Conservation (phyloP, 35 echinoderm and acorn worm species). For the Lytechinus variegatus region DNA sequence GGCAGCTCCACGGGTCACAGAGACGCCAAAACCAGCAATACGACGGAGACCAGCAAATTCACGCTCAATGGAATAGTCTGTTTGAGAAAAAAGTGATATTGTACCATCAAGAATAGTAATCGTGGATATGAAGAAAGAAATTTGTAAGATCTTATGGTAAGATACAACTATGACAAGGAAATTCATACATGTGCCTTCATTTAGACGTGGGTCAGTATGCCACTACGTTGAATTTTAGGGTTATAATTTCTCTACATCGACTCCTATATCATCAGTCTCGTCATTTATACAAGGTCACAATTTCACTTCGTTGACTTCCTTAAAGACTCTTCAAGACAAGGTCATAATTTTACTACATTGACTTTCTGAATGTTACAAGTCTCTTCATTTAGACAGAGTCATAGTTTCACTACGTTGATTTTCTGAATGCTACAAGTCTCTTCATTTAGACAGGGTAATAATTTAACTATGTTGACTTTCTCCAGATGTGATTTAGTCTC, state of each 20-base stretch:
- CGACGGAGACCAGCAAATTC: constrained; percentile 90
- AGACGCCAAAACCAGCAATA: constrained; percentile 96
- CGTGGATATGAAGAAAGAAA: background rate
- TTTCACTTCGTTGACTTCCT: too few relatives aligned
- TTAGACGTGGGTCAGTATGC: too few relatives aligned
- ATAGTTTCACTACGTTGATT: too few relatives aligned
- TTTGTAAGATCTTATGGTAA: too few relatives aligned
- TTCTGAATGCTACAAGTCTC: too few relatives aligned
- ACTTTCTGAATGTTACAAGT: too few relatives aligned
- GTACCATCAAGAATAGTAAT: background rate
- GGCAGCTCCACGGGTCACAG: constrained; percentile 89
- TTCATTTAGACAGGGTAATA: background rate
- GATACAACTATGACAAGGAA: too few relatives aligned
- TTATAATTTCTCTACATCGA: background rate
- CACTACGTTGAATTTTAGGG: too few relatives aligned
- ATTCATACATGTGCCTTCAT: too few relatives aligned
- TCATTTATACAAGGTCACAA: background rate
- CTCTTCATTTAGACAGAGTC: too few relatives aligned
- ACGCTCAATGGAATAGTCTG: constrained; percentile 97
- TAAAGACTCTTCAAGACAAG: too few relatives aligned
- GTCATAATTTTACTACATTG: too few relatives aligned
- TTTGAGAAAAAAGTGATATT: background rate
- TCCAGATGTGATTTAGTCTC: background rate
- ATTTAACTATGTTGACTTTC: background rate
- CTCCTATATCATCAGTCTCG: background rate